Evolutionary conservation across 1,140 invertebrate genomes (phyloP).

Genomic region (Proales similis): DNA sequence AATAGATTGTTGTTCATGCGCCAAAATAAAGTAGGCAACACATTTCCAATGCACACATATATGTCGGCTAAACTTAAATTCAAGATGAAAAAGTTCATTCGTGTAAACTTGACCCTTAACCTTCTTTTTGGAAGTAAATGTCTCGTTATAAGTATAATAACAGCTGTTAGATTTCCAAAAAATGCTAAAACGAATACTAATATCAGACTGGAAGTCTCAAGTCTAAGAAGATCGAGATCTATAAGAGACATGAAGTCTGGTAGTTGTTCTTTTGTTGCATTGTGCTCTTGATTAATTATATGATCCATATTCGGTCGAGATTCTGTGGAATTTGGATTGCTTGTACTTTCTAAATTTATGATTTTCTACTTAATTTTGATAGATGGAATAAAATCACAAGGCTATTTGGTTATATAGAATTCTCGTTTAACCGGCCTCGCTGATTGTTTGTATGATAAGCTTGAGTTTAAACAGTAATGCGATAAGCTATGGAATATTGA

Average conservation of each 20-base stretch:
- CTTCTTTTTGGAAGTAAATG: neutral
- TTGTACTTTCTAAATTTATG: too few relatives aligned
- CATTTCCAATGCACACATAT: slow-evolving; percentile 64
- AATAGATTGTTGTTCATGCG: slow-evolving; percentile 60
- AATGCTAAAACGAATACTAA: slow-evolving; percentile 21
- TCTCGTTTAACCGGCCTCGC: too few relatives aligned
- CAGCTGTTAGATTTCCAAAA: slow-evolving; percentile 13
- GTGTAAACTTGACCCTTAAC: slow-evolving; percentile 54
- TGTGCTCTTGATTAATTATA: too few relatives aligned
- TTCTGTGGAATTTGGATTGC: too few relatives aligned
- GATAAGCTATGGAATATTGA: too few relatives aligned
- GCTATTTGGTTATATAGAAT: too few relatives aligned
- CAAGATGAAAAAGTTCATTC: slow-evolving; percentile 68
- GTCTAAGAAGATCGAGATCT: slow-evolving; percentile 11
- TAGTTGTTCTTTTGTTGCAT: too few relatives aligned
- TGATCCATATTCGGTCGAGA: too few relatives aligned
- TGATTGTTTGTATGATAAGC: too few relatives aligned
- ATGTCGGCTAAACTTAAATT: slow-evolving; percentile 66
- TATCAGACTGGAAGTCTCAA: slow-evolving; percentile 20
- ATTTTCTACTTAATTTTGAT: too few relatives aligned
- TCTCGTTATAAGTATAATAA: slow-evolving; percentile 3
- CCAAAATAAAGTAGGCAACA: slow-evolving; percentile 66
- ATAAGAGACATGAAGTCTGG: neutral
- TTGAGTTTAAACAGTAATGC: too few relatives aligned
- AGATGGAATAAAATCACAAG: too few relatives aligned